A percentile compares a stretch with the other conserved stretches of the same genome.
Conservation (phyloP, 2,888 invertebrate species). For the Nomada flava region DNA sequence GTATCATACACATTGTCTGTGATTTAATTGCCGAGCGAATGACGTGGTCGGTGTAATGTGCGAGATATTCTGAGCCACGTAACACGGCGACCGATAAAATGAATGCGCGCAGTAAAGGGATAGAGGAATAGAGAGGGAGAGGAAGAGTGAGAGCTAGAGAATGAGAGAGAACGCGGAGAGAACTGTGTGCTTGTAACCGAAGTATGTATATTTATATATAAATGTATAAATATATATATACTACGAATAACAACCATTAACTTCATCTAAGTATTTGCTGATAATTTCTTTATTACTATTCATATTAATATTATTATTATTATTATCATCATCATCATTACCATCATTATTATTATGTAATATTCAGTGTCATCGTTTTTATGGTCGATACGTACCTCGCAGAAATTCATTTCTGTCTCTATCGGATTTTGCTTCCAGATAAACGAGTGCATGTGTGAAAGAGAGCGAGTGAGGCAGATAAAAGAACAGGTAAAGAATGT, state of each 20-base stretch:
- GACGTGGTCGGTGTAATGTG: slow-evolving; percentile 62
- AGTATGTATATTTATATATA: slow-evolving; percentile 5
- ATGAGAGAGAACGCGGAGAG: slow-evolving; percentile 30
- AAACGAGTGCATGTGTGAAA: slow-evolving; percentile 8
- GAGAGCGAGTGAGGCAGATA: not conserved
- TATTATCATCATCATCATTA: slow-evolving; percentile 17
- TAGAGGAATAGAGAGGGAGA: not conserved
- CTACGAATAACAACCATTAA: slow-evolving; percentile 43
- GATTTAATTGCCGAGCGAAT: slow-evolving; percentile 78
- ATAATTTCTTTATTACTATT: slow-evolving; percentile 46
- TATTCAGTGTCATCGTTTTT: slow-evolving; percentile 47
- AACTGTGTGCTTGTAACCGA: slow-evolving; percentile 35
- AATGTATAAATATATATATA: slow-evolving; percentile 26
- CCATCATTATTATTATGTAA: slow-evolving; percentile 19
- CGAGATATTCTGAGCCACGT: slow-evolving; percentile 55
- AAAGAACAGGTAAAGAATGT: not conserved
- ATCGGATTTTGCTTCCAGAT: slow-evolving; percentile 44
- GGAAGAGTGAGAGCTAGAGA: not conserved
- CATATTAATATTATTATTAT: slow-evolving; percentile 27
- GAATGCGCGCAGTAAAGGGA: slow-evolving; percentile 31
- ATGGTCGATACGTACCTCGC: slow-evolving; percentile 53
- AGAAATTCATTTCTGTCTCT: slow-evolving; percentile 49
- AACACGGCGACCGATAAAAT: slow-evolving; percentile 56
- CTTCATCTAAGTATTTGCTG: slow-evolving; percentile 52
- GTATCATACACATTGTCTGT: slow-evolving; percentile 75